Base-by-base conservation (phyloP, 2,797 vertebrate species). In the Falco peregrinus region DNA sequence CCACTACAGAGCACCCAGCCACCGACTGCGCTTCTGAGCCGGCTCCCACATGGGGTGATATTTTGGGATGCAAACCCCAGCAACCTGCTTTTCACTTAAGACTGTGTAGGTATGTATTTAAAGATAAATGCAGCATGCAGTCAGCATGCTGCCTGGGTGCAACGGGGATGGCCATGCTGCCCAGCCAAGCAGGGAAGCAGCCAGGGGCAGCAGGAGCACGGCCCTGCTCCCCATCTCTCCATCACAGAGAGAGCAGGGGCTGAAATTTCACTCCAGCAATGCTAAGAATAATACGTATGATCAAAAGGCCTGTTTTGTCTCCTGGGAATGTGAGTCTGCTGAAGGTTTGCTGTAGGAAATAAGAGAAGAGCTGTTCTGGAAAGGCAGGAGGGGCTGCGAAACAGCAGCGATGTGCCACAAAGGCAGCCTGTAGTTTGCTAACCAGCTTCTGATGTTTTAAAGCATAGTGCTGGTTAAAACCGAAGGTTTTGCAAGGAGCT, bases 1-100 rank as follows among this genome's bases (percentile, higher is more conserved):
- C 9, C 5, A 1, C 35, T 8, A 0, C 0, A 2, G 43, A 59
- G 70, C 26, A 7, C n/a, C 26, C 5, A 18, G 79, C 51, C 3
- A 0, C 43, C 1, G 0, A 24, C 41, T 2, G 0, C 0, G 1
- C 37, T 65, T 24, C 56, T 13, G 33, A 50, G 56, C 64, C 68
- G 18, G 39, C 39, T 73, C 59, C 13, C 0, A 35, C 45, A 11
- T 0, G 0, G 29, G 10, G 6, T 1, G 2, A 2, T 22, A 19
- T 7, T 65, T 91, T 63, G 16, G 73, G 22, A 78, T 78, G 13
- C 67, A 78, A 81, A 87, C 16, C 10, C 41, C 80, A 59, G 39
- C 17, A 45, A 17, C 6, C 11, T 2, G 0, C 11, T 84, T 65
- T 57, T 64, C 33, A 9, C 19, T 60, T 21, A 29, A 22, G 24